Conservation (phyloP, 2,113 vertebrate species). For the Gymnogyps californianus region DNA sequence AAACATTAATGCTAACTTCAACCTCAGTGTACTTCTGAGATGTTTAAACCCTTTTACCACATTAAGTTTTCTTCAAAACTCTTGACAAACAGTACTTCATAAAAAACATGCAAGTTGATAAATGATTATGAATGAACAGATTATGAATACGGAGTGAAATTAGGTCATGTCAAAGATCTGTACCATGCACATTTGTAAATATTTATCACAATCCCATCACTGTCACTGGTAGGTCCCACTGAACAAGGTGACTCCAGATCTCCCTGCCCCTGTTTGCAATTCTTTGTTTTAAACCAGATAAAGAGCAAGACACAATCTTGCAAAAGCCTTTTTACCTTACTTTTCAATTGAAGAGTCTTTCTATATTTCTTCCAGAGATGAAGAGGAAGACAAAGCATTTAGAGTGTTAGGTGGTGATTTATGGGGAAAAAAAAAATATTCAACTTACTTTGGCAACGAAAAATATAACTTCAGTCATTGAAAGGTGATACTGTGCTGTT, state of each 20-base stretch:
- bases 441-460: neutral
- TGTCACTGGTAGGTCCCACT: neutral
- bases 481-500: neutral
- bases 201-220: conserved; percentile 36
- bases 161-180: conserved; percentile 14
- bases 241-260: neutral
- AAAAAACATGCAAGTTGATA: neutral
- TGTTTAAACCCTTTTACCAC: conserved; percentile 60
- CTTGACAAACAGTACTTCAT: conserved; percentile 56
- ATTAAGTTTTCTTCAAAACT: conserved; percentile 35
- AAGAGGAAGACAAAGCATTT: neutral
- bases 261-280: neutral
- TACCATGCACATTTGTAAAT: conserved; percentile 12
- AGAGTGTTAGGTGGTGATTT: neutral
- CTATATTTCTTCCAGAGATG: neutral
- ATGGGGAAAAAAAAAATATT: neutral
- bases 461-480: neutral
- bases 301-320: neutral
- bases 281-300: neutral
- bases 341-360: neutral
- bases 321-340: neutral
- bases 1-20: conserved; percentile 48
- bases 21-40: conserved; percentile 49
- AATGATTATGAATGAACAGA: conserved; percentile 55
- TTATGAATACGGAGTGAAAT: conserved; percentile 59